Conservation (phyloP, 23 tunicate genomes). For the Pegea sp. region DNA sequence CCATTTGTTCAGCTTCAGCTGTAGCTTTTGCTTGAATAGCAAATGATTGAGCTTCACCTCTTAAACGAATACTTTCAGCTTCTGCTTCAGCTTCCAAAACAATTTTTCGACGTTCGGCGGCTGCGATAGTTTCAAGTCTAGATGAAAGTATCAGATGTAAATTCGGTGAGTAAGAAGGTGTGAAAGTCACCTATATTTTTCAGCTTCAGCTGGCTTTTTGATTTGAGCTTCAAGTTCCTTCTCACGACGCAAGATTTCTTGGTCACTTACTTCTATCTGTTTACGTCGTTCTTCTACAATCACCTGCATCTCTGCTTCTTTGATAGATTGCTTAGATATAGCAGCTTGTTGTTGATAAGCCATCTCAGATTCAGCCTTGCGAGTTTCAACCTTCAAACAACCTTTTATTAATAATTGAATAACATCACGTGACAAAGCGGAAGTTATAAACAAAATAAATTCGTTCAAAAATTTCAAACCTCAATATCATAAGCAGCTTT, state of each 20-base stretch:
- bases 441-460: not conserved
- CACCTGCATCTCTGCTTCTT: slow-evolving; percentile 97
- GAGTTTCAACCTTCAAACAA: slow-evolving; percentile 55
- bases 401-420: too few species aligned
- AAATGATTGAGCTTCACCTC: slow-evolving; percentile 83
- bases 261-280: slow-evolving; percentile 91
- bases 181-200: slow-evolving; percentile 37
- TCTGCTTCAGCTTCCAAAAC: slow-evolving; percentile 91
- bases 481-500: slow-evolving; percentile 93
- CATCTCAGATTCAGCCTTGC: slow-evolving; percentile 82
- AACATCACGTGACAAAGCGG: too few species aligned
- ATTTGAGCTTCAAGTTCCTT: slow-evolving; percentile 95
- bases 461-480: slow-evolving; percentile 19
- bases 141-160: too few species aligned
- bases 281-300: slow-evolving; percentile 64
- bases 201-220: slow-evolving; percentile 97
- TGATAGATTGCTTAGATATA: slow-evolving; percentile 74
- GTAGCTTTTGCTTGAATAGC: slow-evolving; percentile 82
- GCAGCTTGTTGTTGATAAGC: slow-evolving; percentile 93
- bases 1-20: slow-evolving; percentile 96
- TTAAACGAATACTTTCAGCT: slow-evolving; percentile 59
- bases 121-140: slow-evolving; percentile 65
- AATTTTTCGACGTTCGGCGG: slow-evolving; percentile 50
- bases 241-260: slow-evolving; percentile 79
- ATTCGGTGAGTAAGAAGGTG: too few species aligned